Conservation (phyloP, 1,140 invertebrate species). For the Anoplophora glabripennis region DNA sequence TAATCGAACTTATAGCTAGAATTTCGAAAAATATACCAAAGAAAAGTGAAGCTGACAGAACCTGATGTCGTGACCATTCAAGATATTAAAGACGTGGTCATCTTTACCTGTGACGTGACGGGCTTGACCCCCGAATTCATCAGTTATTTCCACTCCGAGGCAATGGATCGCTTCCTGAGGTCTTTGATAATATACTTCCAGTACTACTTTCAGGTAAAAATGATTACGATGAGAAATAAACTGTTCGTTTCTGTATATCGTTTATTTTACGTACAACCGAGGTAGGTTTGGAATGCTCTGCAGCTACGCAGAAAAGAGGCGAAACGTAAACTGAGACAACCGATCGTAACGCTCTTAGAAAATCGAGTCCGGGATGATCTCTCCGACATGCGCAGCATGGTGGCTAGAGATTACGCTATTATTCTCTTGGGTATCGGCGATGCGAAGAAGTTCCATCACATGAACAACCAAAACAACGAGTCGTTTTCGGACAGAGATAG, state of each 20-base stretch:
- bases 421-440: slow-evolving; percentile 55
- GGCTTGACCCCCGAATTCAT: slow-evolving; percentile 58
- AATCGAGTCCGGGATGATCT: slow-evolving; percentile 56
- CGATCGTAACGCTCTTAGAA: slow-evolving; percentile 55
- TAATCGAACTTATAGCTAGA: slow-evolving; percentile 50
- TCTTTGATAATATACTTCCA: slow-evolving; percentile 61
- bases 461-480: slow-evolving; percentile 53
- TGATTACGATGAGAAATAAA: background rate
- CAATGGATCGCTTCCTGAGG: slow-evolving; percentile 60
- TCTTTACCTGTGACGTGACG: slow-evolving; percentile 55
- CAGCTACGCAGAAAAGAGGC: slow-evolving; percentile 53
- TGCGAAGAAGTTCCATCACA: slow-evolving; percentile 57
- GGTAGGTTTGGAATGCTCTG: slow-evolving; percentile 56
- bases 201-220: slow-evolving; percentile 56
- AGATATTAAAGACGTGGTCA: slow-evolving; percentile 63
- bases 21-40: slow-evolving; percentile 56
- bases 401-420: slow-evolving; percentile 59
- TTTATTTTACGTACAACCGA: background rate
- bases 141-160: slow-evolving; percentile 56
- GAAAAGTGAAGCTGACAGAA: slow-evolving; percentile 54
- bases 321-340: slow-evolving; percentile 57
- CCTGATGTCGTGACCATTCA: slow-evolving; percentile 58
- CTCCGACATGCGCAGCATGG: slow-evolving; percentile 55
- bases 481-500: slow-evolving; percentile 61
- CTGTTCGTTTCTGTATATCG: background rate